Evolutionary conservation across 2,888 invertebrate genomes (phyloP).

Genomic region (Mythimna impura): DNA sequence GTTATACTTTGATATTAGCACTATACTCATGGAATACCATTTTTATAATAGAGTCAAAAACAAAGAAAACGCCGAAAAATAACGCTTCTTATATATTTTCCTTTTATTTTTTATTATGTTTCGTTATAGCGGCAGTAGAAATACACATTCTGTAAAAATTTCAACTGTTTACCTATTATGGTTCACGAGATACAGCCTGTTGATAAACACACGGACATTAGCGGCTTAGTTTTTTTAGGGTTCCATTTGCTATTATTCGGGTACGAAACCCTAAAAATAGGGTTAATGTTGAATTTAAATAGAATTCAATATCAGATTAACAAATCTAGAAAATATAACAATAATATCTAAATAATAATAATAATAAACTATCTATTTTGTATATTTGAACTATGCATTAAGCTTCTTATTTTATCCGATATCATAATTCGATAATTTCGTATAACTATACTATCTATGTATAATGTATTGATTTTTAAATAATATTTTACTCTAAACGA

Average conservation of each 20-base stretch:
- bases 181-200: not conserved
- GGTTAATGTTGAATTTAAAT: not conserved
- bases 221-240: not conserved
- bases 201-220: not conserved
- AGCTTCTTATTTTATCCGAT: constrained; percentile 70
- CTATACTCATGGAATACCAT: too few species aligned
- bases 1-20: not conserved
- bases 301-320: constrained; percentile 11
- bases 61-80: not conserved
- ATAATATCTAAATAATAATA: constrained; percentile 24
- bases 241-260: not conserved
- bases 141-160: not conserved
- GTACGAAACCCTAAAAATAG: not conserved
- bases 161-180: not conserved
- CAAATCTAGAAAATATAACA: constrained; percentile 15
- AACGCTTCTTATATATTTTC: too few species aligned
- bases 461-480: constrained; percentile 43
- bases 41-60: not conserved
- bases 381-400: constrained; percentile 69
- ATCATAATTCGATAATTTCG: constrained; percentile 69
- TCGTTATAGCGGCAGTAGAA: not conserved
- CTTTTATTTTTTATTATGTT: not conserved
- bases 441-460: constrained; percentile 60
- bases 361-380: constrained; percentile 45
- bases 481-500: constrained; percentile 28